phyloP scores from a whole-genome alignment of 2,888 invertebrate genomes.

The Synergus laeviventris region DNA sequence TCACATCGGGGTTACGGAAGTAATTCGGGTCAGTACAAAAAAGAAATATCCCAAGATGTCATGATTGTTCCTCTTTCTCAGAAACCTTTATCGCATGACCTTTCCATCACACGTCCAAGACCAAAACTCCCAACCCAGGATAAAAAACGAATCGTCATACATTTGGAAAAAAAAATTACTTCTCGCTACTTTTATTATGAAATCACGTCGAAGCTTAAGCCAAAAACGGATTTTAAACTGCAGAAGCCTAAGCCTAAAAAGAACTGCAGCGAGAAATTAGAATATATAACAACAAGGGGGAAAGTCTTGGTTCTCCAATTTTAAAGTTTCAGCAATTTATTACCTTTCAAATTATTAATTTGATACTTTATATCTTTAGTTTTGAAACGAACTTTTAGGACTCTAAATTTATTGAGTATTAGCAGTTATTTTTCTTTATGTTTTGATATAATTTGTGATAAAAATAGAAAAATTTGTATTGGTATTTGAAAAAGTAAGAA shows the following conservation, averaged over 20 bases:
- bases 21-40: slow-evolving; percentile 67
- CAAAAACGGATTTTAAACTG: slow-evolving; percentile 23
- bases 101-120: neutral
- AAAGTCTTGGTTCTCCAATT: neutral
- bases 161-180: slow-evolving; percentile 14
- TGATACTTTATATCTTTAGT: neutral
- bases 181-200: neutral
- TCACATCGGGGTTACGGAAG: slow-evolving; percentile 87
- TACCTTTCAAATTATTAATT: neutral
- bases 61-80: slow-evolving; percentile 1
- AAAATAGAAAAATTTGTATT: neutral
- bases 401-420: neutral
- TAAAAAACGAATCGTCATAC: neutral
- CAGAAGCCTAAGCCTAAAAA: slow-evolving; percentile 6
- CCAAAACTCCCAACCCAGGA: neutral
- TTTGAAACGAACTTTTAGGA: neutral
- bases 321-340: neutral
- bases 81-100: slow-evolving; percentile 3
- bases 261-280: neutral
- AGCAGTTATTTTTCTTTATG: neutral
- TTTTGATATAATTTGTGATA: neutral
- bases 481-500: neutral
- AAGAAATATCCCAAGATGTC: slow-evolving; percentile 41
- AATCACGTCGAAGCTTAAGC: slow-evolving; percentile 4
- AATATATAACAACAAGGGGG: neutral